Percentiles rank a stretch among this genome's conserved stretches.
phyloP scores from a whole-genome alignment of 2,888 invertebrate species.

The Formica aserva region DNA sequence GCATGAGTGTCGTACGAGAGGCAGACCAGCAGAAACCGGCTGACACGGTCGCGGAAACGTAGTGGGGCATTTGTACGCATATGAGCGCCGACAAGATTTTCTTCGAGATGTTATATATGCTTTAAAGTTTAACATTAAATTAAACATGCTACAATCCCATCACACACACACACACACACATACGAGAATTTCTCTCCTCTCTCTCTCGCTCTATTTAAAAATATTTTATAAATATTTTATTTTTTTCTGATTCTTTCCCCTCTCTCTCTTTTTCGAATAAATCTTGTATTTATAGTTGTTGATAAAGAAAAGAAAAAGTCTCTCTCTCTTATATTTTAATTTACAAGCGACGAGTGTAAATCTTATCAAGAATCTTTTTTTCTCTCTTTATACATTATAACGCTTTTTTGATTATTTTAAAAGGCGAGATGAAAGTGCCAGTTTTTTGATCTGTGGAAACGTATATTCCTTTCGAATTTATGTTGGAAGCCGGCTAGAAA shows the following conservation, averaged over 20 bases:
- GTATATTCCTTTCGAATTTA: not conserved
- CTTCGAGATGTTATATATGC: not conserved
- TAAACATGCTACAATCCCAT: not conserved
- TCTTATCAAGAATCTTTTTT: not conserved
- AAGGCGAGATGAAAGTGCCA: not conserved
- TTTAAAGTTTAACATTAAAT: not conserved
- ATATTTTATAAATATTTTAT: not conserved
- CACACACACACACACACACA: not conserved
- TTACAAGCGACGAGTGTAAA: not conserved
- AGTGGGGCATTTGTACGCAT: slow-evolving; percentile 17
- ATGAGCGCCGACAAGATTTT: slow-evolving; percentile 11
- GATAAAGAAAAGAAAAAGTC: not conserved
- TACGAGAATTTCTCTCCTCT: not conserved
- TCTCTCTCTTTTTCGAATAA: not conserved
- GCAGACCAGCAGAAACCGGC: slow-evolving; percentile 57
- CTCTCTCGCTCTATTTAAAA: not conserved
- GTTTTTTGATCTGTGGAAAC: not conserved
- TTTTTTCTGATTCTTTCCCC: not conserved
- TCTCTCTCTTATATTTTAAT: not conserved
- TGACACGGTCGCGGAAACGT: slow-evolving; percentile 41
- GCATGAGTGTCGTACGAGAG: slow-evolving; percentile 23
- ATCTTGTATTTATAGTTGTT: not conserved
- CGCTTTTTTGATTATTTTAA: slow-evolving; percentile 3
- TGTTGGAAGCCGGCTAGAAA: not conserved
- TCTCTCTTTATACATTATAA: not conserved